Evolutionary conservation across 2,888 invertebrate genomes (phyloP), one percentile per base, ranked within the genome.

Genomic region (Sturmia bella): DNA sequence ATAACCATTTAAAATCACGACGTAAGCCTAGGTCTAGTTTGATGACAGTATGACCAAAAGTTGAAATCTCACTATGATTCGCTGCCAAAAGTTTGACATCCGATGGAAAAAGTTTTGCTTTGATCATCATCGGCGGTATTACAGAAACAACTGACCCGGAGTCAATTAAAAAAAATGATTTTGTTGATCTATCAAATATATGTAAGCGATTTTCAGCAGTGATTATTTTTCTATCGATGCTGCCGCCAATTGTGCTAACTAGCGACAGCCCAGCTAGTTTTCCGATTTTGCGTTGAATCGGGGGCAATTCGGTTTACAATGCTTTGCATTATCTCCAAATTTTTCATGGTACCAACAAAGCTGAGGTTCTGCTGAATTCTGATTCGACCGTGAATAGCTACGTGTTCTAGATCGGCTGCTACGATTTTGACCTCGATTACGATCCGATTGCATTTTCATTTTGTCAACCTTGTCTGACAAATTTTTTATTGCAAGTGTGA

Each of bases 81-180:
- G 83, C 84, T 48, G 85, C 85, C 37, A 78, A 76, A 5, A 86
- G 72, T 41, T 78, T 73, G 3, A 85, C 27, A 17, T 21, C 63
- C 6, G 39, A 50, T 52, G 72, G 45, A 45, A 39, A 66, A 1
- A 69, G 17, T 48, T 52, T 72, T 19, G 56, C 41, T 15, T 83
- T 79, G 24, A 84, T 50, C 39, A 79, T 54, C 45, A 66, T 63
- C 39, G 61, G 70, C 1, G 82, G 83, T 39, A 85, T 19, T 1
- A 80, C 72, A 32, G 84, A 84, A 17, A 84, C 80, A 15, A 77
- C 64, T 15, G 85, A 85, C 12, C 83, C 84, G 15, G 85, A 84
- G 64, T 84, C 85, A 64, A 83, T 63, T 15, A 86, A 64, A 69
- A 84, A 84, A 41, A 41, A 24, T 2, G 24, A 50, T 13, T 56